These are phyloP conservation scores for Clarias pachynema DNA, from an alignment of 2,797 vertebrate genomes.

Conservation along the genomic window DNA sequence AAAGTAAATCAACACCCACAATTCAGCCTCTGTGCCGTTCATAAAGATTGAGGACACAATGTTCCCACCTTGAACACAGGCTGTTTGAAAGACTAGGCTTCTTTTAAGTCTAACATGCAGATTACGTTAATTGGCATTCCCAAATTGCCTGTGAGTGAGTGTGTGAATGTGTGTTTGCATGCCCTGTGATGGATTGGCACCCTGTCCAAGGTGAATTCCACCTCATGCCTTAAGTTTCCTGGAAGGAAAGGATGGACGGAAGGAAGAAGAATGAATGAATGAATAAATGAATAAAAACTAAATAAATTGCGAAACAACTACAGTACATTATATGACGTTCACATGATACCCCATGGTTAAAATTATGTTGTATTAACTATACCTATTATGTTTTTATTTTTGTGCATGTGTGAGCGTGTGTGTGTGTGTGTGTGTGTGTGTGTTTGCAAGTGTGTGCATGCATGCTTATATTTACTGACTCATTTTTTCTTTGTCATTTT, in stretches of 20 bases:
- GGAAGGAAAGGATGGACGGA: neutral
- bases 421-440: neutral
- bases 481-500: constrained; percentile 12
- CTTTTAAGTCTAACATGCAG: no score
- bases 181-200: no score
- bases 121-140: no score
- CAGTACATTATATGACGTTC: neutral
- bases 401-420: neutral
- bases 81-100: no score
- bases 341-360: neutral
- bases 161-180: no score
- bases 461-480: neutral
- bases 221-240: neutral
- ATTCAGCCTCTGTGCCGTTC: no score
- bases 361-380: neutral
- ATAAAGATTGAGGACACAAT: no score
- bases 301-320: neutral
- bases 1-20: no score
- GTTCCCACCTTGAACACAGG: no score
- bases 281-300: neutral
- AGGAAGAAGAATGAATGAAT: neutral
- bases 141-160: no score
- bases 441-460: neutral
- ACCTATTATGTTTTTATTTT: neutral
- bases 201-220: no score